These are phyloP conservation scores for Hybognathus amarus DNA, from an alignment of 2,797 vertebrate species.

Conservation along the genomic window DNA sequence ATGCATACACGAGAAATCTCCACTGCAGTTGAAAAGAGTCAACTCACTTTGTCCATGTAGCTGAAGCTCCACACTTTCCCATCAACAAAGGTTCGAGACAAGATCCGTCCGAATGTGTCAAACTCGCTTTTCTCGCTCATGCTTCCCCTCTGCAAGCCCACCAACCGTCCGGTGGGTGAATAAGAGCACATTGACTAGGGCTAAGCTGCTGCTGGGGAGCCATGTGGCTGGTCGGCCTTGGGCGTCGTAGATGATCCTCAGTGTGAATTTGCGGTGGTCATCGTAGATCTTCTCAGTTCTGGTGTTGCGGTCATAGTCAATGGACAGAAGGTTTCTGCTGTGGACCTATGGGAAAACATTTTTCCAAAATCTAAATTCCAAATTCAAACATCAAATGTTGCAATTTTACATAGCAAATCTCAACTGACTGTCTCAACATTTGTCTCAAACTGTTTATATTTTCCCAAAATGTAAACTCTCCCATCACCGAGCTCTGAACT, in stretches of 20 bases:
- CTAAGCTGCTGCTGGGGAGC: slow-evolving; percentile 88
- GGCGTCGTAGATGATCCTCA: slow-evolving; percentile 87
- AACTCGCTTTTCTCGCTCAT: slow-evolving; percentile 88
- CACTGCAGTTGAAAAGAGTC: background rate
- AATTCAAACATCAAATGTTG: background rate
- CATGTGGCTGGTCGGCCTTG: slow-evolving; percentile 87
- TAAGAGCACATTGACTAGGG: slow-evolving; percentile 88
- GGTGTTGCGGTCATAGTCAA: slow-evolving; percentile 89
- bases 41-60: slow-evolving; percentile 86
- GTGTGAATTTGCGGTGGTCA: slow-evolving; percentile 87
- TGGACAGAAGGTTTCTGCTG: slow-evolving; percentile 85
- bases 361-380: background rate
- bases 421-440: background rate
- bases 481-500: background rate
- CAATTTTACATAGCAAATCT: background rate
- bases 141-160: slow-evolving; percentile 86
- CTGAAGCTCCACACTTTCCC: slow-evolving; percentile 92
- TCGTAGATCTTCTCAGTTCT: slow-evolving; percentile 91
- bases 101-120: slow-evolving; percentile 84
- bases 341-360: slow-evolving; percentile 76
- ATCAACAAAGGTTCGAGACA: slow-evolving; percentile 85
- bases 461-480: background rate
- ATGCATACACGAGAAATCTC: background rate
- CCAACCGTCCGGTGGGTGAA: slow-evolving; percentile 82
- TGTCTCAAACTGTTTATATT: background rate